These are phyloP conservation scores for Pyrgus malvae DNA, from an alignment of 2,888 invertebrate genomes.

Conservation along the genomic window DNA sequence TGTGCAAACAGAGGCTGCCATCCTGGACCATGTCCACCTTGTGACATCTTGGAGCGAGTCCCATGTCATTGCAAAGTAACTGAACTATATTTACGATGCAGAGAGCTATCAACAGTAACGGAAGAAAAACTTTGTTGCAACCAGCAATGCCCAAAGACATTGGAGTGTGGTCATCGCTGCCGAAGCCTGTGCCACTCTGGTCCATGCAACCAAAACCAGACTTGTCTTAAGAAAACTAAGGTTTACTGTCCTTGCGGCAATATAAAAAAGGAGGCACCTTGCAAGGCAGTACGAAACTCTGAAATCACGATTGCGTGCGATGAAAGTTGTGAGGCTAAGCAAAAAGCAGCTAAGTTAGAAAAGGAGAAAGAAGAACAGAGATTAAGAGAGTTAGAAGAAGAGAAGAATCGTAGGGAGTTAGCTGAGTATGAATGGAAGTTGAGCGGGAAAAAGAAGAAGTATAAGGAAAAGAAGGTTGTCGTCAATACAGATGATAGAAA, in stretches of 20 bases:
- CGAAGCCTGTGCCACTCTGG: slow-evolving; percentile 88
- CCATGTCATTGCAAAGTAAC: slow-evolving; percentile 92
- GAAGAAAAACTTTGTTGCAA: slow-evolving; percentile 85
- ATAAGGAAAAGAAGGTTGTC: slow-evolving; percentile 70
- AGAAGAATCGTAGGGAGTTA: slow-evolving; percentile 86
- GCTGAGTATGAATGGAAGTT: slow-evolving; percentile 90
- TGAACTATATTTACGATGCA: slow-evolving; percentile 88
- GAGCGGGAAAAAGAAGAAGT: slow-evolving; percentile 83
- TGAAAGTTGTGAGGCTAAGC: slow-evolving; percentile 82
- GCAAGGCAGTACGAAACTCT: slow-evolving; percentile 79
- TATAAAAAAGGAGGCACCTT: slow-evolving; percentile 87
- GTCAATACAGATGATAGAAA: slow-evolving; percentile 67
- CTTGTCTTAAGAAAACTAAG: slow-evolving; percentile 91
- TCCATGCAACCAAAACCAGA: slow-evolving; percentile 83
- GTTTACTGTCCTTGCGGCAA: slow-evolving; percentile 90
- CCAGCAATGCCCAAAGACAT: slow-evolving; percentile 93
- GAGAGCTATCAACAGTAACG: slow-evolving; percentile 82
- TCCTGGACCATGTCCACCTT: slow-evolving; percentile 88
- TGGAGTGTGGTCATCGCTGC: slow-evolving; percentile 93
- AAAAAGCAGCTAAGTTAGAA: slow-evolving; percentile 74
- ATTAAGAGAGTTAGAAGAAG: slow-evolving; percentile 82
- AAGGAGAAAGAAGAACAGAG: slow-evolving; percentile 80
- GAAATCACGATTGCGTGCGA: slow-evolving; percentile 83
- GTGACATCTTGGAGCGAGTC: slow-evolving; percentile 85
- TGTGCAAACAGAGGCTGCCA: slow-evolving; percentile 87